These are phyloP conservation scores for Diarsia rubi DNA, from an alignment of 2,888 invertebrate species.

Conservation along the genomic window DNA sequence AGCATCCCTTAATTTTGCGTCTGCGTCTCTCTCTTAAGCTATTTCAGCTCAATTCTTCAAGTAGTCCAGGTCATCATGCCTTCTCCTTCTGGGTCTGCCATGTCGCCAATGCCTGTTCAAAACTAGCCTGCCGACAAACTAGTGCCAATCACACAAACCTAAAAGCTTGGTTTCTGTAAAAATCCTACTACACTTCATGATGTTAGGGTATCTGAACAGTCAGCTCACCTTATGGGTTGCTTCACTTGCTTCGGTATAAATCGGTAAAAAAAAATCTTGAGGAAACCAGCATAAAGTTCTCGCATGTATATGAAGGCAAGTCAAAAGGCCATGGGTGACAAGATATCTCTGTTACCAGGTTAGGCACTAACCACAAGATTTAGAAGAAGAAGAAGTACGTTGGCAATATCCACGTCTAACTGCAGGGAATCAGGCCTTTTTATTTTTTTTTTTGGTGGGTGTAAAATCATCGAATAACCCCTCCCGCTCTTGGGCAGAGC, in stretches of 20 bases:
- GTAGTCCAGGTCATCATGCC: neutral
- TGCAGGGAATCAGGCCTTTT: neutral
- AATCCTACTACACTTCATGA: neutral
- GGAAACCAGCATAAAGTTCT: too few species aligned
- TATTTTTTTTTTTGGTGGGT: too few species aligned
- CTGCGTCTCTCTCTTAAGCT: neutral
- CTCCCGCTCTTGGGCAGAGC: too few species aligned
- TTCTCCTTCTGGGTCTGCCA: neutral
- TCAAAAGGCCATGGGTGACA: too few species aligned
- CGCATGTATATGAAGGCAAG: too few species aligned
- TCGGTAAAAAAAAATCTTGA: too few species aligned
- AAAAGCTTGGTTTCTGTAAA: neutral
- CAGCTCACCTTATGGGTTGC: neutral
- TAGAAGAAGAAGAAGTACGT: too few species aligned
- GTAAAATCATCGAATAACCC: too few species aligned
- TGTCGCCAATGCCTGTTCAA: neutral
- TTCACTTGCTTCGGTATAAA: neutral
- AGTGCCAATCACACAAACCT: too few species aligned
- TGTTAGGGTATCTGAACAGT: neutral
- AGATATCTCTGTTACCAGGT: too few species aligned
- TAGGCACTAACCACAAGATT: too few species aligned
- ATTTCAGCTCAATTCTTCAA: neutral
- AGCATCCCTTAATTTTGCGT: neutral
- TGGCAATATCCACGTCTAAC: too few species aligned
- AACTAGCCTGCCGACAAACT: neutral